A percentile compares a stretch with the other conserved stretches of the same genome.
Conservation (phyloP, 2,113 vertebrate genomes). For the Anolis carolinensis region DNA sequence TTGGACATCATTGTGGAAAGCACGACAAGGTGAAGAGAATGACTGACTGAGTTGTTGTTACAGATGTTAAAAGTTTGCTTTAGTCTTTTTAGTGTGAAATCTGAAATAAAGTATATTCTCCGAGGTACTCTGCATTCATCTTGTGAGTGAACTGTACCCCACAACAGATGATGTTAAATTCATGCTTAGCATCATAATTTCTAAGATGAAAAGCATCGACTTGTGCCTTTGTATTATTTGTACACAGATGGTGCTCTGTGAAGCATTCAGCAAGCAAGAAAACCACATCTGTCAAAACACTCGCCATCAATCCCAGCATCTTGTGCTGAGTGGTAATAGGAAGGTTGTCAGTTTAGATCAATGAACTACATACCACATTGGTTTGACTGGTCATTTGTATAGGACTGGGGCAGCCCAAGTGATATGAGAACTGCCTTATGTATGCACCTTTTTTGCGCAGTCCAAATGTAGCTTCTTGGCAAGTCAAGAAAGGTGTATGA, state of each 20-base stretch:
- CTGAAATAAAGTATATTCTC: slow-evolving; percentile 25
- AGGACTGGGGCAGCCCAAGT: neutral
- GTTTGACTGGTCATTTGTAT: slow-evolving; percentile 26
- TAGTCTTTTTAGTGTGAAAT: neutral
- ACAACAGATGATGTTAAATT: slow-evolving; percentile 33
- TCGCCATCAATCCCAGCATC: slow-evolving; percentile 26
- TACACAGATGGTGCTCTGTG: slow-evolving; percentile 38
- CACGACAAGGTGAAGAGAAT: slow-evolving; percentile 7
- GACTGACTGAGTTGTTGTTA: neutral
- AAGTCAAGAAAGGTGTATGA: neutral
- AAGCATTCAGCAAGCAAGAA: slow-evolving; percentile 37
- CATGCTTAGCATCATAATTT: slow-evolving; percentile 35
- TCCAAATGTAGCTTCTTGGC: neutral
- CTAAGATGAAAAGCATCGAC: slow-evolving; percentile 36
- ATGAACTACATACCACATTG: slow-evolving; percentile 19
- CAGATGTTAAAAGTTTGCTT: slow-evolving; percentile 13
- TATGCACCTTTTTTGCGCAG: neutral
- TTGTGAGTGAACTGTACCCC: slow-evolving; percentile 24
- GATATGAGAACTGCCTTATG: neutral
- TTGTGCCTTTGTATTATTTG: slow-evolving; percentile 38
- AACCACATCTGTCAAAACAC: slow-evolving; percentile 39
- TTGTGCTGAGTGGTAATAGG: slow-evolving; percentile 22
- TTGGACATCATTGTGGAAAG: neutral
- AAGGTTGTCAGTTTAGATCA: slow-evolving; percentile 41
- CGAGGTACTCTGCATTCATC: slow-evolving; percentile 18